Evolutionary conservation across 35 echinoderm and acorn worm genomes (phyloP).

Genomic region (Diadema setosum): DNA sequence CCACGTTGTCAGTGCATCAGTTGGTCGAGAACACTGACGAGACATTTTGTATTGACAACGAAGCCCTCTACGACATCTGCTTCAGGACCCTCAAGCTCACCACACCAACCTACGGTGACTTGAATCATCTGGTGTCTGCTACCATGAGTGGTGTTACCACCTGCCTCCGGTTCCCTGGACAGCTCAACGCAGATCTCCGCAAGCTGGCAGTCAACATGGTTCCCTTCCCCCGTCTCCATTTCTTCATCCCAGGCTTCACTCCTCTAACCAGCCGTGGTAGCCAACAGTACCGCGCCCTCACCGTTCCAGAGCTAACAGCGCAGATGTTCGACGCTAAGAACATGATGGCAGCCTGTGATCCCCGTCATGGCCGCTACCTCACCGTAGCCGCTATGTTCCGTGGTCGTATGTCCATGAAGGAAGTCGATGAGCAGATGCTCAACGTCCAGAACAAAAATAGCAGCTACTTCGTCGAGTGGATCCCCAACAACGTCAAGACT

Average conservation of each 20-base stretch:
- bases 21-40: background rate
- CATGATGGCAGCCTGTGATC: conserved; percentile 95
- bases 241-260: conserved; percentile 29
- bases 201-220: conserved; percentile 12
- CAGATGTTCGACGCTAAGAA: conserved; percentile 97
- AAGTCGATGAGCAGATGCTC: conserved; percentile 88
- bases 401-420: conserved; percentile 96
- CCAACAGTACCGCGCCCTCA: background rate
- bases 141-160: background rate
- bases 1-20: background rate
- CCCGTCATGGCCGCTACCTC: conserved; percentile 84
- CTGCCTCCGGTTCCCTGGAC: background rate
- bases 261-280: conserved; percentile 28
- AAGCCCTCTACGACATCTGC: conserved; percentile 1
- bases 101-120: background rate
- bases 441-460: conserved; percentile 59
- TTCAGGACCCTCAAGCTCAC: background rate
- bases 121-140: background rate
- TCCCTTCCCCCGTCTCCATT: conserved; percentile 31
- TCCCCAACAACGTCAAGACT: background rate
- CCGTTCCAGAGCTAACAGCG: conserved; percentile 52
- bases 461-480: conserved; percentile 8
- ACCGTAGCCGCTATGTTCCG: conserved; percentile 83
- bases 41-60: background rate
- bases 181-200: background rate